Conservation (phyloP, 1,140 invertebrate genomes). For the Bombus waltoni region DNA sequence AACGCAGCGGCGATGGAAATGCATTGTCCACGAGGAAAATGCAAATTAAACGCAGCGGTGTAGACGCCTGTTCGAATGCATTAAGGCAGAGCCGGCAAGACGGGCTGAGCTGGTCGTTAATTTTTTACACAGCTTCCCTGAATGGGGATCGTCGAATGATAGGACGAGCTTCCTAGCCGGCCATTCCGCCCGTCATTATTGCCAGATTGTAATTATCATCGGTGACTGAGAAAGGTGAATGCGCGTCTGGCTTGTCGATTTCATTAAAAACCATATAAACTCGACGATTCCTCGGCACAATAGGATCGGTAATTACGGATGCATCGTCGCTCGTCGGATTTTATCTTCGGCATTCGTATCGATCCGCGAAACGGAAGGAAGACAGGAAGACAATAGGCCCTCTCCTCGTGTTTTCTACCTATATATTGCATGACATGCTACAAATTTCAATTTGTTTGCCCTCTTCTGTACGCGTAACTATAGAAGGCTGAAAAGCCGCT, state of each 20-base stretch:
- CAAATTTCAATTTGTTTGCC: neutral
- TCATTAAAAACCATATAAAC: slow-evolving; percentile 11
- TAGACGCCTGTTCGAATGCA: slow-evolving; percentile 28
- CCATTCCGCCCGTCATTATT: slow-evolving; percentile 45
- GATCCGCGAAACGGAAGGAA: neutral
- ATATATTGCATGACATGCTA: neutral
- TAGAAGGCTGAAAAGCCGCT: neutral
- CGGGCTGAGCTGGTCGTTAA: slow-evolving; percentile 50
- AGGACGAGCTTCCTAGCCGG: neutral
- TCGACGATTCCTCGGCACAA: slow-evolving; percentile 6
- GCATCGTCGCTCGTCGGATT: neutral
- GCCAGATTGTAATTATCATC: slow-evolving; percentile 42
- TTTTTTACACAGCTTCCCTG: slow-evolving; percentile 53
- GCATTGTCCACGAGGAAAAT: slow-evolving; percentile 60
- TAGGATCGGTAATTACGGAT: slow-evolving; percentile 8
- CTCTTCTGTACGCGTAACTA: neutral
- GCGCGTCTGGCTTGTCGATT: neutral
- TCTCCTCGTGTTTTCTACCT: neutral
- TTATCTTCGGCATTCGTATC: neutral
- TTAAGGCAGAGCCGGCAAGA: slow-evolving; percentile 16
- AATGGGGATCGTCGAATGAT: neutral
- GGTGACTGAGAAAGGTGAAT: neutral
- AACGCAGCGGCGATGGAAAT: neutral
- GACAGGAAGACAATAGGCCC: neutral
- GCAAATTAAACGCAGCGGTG: slow-evolving; percentile 46